phyloP scores from a whole-genome alignment of 37 sponge, comb jelly and placozoan species.

The Agelas oroides region DNA sequence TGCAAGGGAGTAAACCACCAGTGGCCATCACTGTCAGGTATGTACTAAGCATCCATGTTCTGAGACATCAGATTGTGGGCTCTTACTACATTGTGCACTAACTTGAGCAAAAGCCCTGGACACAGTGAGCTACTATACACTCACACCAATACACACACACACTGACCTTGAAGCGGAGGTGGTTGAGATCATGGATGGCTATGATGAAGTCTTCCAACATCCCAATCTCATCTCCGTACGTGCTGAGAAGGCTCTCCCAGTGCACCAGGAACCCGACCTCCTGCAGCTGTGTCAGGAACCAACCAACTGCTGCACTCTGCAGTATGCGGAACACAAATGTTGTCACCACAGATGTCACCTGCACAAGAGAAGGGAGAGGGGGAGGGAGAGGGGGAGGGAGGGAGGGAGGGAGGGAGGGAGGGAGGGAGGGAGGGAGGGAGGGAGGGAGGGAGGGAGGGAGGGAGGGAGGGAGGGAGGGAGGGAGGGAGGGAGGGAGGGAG shows the following conservation, averaged over 20 bases:
- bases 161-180: constrained; percentile 51
- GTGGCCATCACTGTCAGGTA: too few species aligned
- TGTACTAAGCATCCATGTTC: too few species aligned
- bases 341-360: constrained; percentile 67
- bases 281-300: constrained; percentile 67
- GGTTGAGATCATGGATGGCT: constrained; percentile 77
- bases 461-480: not conserved
- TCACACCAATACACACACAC: too few species aligned
- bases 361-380: too few species aligned
- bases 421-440: not conserved
- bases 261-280: constrained; percentile 89
- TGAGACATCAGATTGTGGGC: too few species aligned
- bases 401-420: not conserved
- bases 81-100: too few species aligned
- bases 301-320: constrained; percentile 34
- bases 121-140: too few species aligned
- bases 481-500: not conserved
- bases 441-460: not conserved
- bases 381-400: too few species aligned
- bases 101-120: too few species aligned
- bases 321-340: constrained; percentile 67
- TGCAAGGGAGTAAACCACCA: not conserved
- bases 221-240: constrained; percentile 86
- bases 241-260: constrained; percentile 93
- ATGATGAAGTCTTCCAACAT: constrained; percentile 95